Evolutionary conservation across 2,888 invertebrate species (phyloP).

Genomic region (Phengaris alcon): DNA sequence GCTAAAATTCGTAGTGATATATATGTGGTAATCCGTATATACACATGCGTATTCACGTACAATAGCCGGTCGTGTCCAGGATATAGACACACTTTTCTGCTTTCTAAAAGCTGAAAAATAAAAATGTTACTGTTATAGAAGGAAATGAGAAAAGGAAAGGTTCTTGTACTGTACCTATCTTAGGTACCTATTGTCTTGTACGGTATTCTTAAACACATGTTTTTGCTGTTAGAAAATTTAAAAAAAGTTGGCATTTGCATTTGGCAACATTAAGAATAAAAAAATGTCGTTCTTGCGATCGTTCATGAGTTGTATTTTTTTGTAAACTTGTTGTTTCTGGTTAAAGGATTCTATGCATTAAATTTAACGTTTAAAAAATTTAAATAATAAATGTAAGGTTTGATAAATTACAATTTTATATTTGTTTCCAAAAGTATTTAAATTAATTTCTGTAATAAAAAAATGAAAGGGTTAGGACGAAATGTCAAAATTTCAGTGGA

Average conservation of each 20-base stretch:
- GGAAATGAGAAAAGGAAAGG: too few species aligned
- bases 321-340: neutral
- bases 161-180: too few species aligned
- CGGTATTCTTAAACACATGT: too few species aligned
- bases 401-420: neutral
- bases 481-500: constrained; percentile 75
- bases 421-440: neutral
- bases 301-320: constrained; percentile 19
- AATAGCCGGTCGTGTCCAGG: too few species aligned
- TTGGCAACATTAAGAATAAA: neutral
- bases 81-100: too few species aligned
- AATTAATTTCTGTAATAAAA: neutral
- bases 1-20: too few species aligned
- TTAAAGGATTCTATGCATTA: neutral
- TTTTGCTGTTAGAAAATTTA: too few species aligned
- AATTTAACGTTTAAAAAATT: neutral
- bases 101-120: too few species aligned
- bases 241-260: neutral
- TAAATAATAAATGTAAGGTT: neutral
- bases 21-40: too few species aligned
- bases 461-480: constrained; percentile 45
- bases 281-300: constrained; percentile 2
- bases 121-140: too few species aligned
- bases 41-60: too few species aligned
- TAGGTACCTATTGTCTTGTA: too few species aligned